phyloP scores from a whole-genome alignment of 2,797 vertebrate genomes.

The Rhinoraja longicauda region DNA sequence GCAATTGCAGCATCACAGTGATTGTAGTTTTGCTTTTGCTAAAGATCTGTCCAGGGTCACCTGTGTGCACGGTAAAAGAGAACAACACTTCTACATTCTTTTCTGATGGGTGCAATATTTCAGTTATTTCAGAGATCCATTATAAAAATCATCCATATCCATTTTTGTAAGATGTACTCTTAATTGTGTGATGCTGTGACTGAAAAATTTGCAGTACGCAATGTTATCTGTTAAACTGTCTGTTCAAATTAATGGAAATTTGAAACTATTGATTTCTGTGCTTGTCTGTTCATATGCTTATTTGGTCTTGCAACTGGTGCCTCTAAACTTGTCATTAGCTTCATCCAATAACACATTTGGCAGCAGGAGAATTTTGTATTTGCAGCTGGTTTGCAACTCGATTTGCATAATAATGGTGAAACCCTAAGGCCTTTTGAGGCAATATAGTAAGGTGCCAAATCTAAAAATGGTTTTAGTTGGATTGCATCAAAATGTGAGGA shows the following conservation, averaged over 20 bases:
- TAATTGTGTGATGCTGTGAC: too few species aligned
- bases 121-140: too few species aligned
- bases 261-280: not conserved
- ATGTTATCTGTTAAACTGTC: not conserved
- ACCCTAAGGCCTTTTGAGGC: not conserved
- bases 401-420: not conserved
- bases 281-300: not conserved
- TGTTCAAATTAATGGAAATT: not conserved
- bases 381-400: not conserved
- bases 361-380: not conserved
- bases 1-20: not conserved
- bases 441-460: not conserved
- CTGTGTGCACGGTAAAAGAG: too few species aligned
- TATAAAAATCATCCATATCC: too few species aligned
- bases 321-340: not conserved
- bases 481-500: not conserved
- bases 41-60: not conserved
- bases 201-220: too few species aligned
- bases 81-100: too few species aligned
- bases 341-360: not conserved
- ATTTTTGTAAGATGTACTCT: too few species aligned
- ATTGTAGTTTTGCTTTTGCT: not conserved
- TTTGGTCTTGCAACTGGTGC: not conserved
- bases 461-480: not conserved
- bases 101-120: too few species aligned